Conservation (phyloP, 92 coral and sea anemone genomes). For the Zoanthus gigantus region DNA sequence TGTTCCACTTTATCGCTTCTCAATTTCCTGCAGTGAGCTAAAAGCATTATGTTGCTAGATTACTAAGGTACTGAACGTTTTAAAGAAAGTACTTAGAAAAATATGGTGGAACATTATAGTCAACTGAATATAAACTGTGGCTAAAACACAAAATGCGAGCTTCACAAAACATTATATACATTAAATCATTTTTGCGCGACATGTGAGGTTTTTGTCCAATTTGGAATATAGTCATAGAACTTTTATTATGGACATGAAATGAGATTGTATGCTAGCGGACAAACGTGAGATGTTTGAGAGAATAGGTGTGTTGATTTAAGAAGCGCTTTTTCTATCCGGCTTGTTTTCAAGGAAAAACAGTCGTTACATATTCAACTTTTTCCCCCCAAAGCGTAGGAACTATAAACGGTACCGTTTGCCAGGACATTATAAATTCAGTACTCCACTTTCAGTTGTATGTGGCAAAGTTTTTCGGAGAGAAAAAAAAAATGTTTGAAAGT, state of each 20-base stretch:
- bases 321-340: slow-evolving; percentile 56
- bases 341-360: slow-evolving; percentile 24
- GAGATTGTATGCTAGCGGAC: slow-evolving; percentile 30
- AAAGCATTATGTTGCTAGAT: slow-evolving; percentile 33
- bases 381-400: slow-evolving; percentile 28
- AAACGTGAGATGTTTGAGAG: slow-evolving; percentile 46
- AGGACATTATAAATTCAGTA: neutral
- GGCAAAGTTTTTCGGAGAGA: neutral
- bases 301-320: slow-evolving; percentile 65
- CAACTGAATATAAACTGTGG: neutral
- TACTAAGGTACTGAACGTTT: slow-evolving; percentile 4
- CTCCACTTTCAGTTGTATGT: neutral
- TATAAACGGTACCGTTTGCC: neutral
- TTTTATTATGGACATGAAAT: slow-evolving; percentile 24
- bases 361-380: neutral
- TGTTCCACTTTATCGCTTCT: neutral
- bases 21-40: slow-evolving; percentile 32
- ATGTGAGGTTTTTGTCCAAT: neutral
- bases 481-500: neutral
- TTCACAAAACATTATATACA: neutral
- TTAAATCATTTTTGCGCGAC: slow-evolving; percentile 9
- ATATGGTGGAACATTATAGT: neutral
- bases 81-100: neutral
- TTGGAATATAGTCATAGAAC: slow-evolving; percentile 21
- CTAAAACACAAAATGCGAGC: neutral